Conservation (phyloP, 2,113 vertebrate species). For the Pitta sordida region DNA sequence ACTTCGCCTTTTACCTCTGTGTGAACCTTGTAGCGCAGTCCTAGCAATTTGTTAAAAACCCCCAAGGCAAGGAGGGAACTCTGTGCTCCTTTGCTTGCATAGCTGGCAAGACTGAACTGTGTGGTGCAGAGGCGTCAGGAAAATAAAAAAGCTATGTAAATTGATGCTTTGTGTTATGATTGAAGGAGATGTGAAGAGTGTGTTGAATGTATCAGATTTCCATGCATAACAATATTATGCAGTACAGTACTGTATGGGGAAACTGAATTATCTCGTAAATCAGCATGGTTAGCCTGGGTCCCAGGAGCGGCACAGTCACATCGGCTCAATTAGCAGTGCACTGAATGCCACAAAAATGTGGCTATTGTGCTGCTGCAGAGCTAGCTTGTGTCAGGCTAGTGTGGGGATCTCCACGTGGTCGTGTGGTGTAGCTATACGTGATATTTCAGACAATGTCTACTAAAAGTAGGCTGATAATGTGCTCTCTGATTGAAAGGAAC, state of each 20-base stretch:
- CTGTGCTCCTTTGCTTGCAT: background rate
- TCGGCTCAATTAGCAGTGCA: background rate
- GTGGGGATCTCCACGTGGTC: too few relatives aligned
- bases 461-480: too few relatives aligned
- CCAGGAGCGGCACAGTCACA: background rate
- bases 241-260: background rate
- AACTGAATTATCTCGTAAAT: background rate
- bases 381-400: too few relatives aligned
- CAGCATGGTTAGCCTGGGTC: background rate
- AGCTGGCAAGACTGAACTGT: background rate
- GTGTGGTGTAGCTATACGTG: too few relatives aligned
- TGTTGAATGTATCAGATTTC: background rate
- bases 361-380: too few relatives aligned
- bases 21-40: background rate
- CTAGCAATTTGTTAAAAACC: background rate
- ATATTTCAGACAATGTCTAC: too few relatives aligned
- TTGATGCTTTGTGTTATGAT: background rate
- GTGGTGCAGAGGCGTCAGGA: fast-evolving
- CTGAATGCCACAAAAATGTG: too few relatives aligned
- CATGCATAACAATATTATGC: background rate
- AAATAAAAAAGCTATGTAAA: background rate
- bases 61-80: background rate
- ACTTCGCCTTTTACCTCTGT: background rate
- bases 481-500: too few relatives aligned
- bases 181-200: background rate